A percentile compares a stretch with the other conserved stretches of the same genome.
phyloP scores from a whole-genome alignment of 1,140 invertebrate species.

The Drosophila sulfurigaster region DNA sequence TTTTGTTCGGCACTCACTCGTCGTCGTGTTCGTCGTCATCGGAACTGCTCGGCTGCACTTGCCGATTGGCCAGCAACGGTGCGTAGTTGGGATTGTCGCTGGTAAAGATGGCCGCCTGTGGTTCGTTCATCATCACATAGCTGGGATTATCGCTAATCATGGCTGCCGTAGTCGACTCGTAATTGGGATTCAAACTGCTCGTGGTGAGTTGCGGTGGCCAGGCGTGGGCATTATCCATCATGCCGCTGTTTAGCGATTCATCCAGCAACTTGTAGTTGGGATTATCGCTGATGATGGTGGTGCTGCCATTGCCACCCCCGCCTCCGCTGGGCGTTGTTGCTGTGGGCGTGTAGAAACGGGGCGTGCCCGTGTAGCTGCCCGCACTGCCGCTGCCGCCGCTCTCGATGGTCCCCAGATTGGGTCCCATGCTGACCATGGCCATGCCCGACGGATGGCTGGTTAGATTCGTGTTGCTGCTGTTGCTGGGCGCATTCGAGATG shows the following conservation, averaged over 20 bases:
- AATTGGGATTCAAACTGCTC: slow-evolving; percentile 75
- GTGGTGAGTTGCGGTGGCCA: slow-evolving; percentile 43
- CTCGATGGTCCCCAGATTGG: slow-evolving; percentile 78
- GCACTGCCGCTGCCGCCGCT: slow-evolving; percentile 80
- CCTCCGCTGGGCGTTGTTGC: slow-evolving; percentile 47
- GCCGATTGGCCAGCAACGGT: slow-evolving; percentile 48
- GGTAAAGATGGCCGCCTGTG: slow-evolving; percentile 25
- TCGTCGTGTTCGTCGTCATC: slow-evolving; percentile 55
- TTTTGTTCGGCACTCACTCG: slow-evolving; percentile 11
- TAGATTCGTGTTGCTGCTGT: slow-evolving; percentile 72
- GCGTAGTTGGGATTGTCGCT: slow-evolving; percentile 73
- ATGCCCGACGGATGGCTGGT: slow-evolving; percentile 59
- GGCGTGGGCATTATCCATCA: not conserved
- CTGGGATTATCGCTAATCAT: slow-evolving; percentile 60
- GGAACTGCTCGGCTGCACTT: slow-evolving; percentile 44
- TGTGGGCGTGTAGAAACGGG: slow-evolving; percentile 68
- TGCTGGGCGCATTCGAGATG: slow-evolving; percentile 68
- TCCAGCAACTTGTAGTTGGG: slow-evolving; percentile 72
- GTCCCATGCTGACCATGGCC: slow-evolving; percentile 51
- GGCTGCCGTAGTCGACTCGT: slow-evolving; percentile 33
- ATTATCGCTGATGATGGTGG: slow-evolving; percentile 63
- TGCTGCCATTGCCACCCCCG: slow-evolving; percentile 34
- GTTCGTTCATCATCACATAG: slow-evolving; percentile 66
- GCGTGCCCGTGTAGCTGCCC: slow-evolving; percentile 71
- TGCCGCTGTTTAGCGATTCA: slow-evolving; percentile 57